Evolutionary conservation across 2,113 vertebrate genomes (phyloP), one percentile per base, ranked within the genome.

Genomic region (Vulpes lagopus): DNA sequence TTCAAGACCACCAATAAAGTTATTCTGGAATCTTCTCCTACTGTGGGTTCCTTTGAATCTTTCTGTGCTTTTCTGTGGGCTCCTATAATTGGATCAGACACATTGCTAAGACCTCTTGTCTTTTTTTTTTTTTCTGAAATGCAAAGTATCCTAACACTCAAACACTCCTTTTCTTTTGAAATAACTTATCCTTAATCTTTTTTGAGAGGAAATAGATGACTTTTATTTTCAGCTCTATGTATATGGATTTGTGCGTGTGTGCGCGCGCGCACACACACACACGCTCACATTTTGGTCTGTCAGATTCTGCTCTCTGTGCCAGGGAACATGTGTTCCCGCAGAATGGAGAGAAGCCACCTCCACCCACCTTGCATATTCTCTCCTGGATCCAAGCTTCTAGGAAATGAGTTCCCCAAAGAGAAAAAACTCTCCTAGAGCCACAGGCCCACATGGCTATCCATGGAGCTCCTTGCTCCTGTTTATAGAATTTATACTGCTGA

Each of bases 331-430:
- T 98, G 98, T 97, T 98, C 97, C 94, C 43, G 8, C 98, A 97
- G 97, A 98, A 98, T 97, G 97, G 98, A 98, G 97, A 98, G 91
- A 96, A 98, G 98, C 97, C 97, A 97, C 98, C 98, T 97, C 96
- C 98, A 97, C 98, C 98, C 97, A 97, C 98, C 97, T 98, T 98
- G 96, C 97, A 98, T 97, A 98, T 98, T 98, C 98, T 97, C 97
- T 97, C 96, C 97, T 98, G 97, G 94, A 97, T 98, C 96, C 96
- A 98, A 98, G 97, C 96, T 98, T 98, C 98, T 97, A 98, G 98
- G 98, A 98, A 98, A 98, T 98, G 97, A 98, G 98, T 98, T 98
- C 96, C 97, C 95, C 94, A 97, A 94, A 95, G 95, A 94, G 60
- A 96, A 90, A 95, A 89, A 95, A 81, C 88, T 95, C 93, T 96